Evolutionary conservation across 2,888 invertebrate genomes (phyloP).

Genomic region (Drosophila tanythrix): DNA sequence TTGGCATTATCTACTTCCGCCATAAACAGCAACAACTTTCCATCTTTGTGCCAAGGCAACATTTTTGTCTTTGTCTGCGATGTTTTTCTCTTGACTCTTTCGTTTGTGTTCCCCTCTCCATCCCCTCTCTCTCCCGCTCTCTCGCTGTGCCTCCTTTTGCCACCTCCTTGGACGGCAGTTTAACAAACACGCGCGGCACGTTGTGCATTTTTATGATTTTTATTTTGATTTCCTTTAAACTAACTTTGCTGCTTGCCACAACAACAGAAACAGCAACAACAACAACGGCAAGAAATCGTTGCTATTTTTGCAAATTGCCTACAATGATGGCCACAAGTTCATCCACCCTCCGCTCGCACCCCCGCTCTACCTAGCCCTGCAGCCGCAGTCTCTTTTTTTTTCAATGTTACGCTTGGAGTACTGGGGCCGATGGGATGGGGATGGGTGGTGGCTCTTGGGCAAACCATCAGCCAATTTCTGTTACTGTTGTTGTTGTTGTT

Average conservation of each 20-base stretch:
- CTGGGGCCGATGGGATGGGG: constrained; percentile 1
- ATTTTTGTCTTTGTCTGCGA: constrained; percentile 63
- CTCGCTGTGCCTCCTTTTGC: background rate
- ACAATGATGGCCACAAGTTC: constrained; percentile 79
- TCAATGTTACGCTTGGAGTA: constrained; percentile 65
- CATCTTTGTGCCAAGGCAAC: constrained; percentile 77
- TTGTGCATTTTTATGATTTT: constrained; percentile 80
- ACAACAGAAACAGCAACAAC: constrained; percentile 18
- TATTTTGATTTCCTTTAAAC: constrained; percentile 81
- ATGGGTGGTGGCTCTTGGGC: background rate
- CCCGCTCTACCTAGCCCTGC: constrained; percentile 5
- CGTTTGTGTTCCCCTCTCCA: background rate
- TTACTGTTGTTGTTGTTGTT: constrained; percentile 15
- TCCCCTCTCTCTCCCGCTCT: background rate
- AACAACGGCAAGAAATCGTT: constrained; percentile 62
- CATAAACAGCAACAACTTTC: constrained; percentile 79
- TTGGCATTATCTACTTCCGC: constrained; percentile 79
- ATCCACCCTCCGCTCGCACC: constrained; percentile 20
- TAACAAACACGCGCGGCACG: constrained; percentile 71
- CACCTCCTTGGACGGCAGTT: constrained; percentile 36
- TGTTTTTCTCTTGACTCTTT: constrained; percentile 19
- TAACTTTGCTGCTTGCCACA: constrained; percentile 63
- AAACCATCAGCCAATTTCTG: constrained; percentile 42
- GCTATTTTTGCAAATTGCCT: constrained; percentile 79
- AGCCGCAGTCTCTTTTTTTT: constrained; percentile 34